phyloP scores from a whole-genome alignment of 2,888 invertebrate genomes.

The Neuroscelio doddi region DNA sequence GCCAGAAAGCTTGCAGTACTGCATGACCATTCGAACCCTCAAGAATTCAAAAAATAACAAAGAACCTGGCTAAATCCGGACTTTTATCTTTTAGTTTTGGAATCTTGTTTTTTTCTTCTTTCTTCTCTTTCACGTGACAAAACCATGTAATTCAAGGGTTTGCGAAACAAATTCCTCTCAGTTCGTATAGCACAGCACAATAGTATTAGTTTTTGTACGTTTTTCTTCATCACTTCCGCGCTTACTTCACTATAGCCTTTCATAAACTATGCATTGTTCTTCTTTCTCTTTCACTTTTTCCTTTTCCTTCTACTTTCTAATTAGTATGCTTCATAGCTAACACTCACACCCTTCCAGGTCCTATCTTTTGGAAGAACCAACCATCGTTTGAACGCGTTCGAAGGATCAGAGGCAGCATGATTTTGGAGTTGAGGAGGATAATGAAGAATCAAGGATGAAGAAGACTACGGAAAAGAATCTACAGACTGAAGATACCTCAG shows the following conservation, averaged over 20 bases:
- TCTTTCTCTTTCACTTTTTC: slow-evolving; percentile 9
- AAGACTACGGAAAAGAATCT: no score
- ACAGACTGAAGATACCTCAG: no score
- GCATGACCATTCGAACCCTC: slow-evolving; percentile 44
- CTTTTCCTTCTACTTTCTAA: slow-evolving; percentile 24
- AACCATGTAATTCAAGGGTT: slow-evolving; percentile 46
- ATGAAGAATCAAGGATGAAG: not conserved
- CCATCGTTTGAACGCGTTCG: slow-evolving; percentile 27
- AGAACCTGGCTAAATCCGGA: slow-evolving; percentile 40
- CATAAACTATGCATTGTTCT: slow-evolving; percentile 31
- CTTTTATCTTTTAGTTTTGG: slow-evolving; percentile 39
- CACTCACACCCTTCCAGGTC: slow-evolving; percentile 69
- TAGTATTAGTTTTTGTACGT: slow-evolving; percentile 45
- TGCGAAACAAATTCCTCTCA: slow-evolving; percentile 42
- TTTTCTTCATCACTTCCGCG: slow-evolving; percentile 35
- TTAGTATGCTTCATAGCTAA: slow-evolving; percentile 67
- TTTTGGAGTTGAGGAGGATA: slow-evolving; percentile 15
- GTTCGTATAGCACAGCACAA: slow-evolving; percentile 36
- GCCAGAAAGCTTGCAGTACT: slow-evolving; percentile 44
- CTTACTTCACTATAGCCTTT: slow-evolving; percentile 26
- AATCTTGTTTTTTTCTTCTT: slow-evolving; percentile 38
- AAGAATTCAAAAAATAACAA: slow-evolving; percentile 49
- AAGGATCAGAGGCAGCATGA: slow-evolving; percentile 24
- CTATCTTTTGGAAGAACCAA: slow-evolving; percentile 37
- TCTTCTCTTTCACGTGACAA: slow-evolving; percentile 41